These are phyloP conservation scores for Yponomeuta plumbellus DNA, from an alignment of 2,888 invertebrate species.

Conservation along the genomic window DNA sequence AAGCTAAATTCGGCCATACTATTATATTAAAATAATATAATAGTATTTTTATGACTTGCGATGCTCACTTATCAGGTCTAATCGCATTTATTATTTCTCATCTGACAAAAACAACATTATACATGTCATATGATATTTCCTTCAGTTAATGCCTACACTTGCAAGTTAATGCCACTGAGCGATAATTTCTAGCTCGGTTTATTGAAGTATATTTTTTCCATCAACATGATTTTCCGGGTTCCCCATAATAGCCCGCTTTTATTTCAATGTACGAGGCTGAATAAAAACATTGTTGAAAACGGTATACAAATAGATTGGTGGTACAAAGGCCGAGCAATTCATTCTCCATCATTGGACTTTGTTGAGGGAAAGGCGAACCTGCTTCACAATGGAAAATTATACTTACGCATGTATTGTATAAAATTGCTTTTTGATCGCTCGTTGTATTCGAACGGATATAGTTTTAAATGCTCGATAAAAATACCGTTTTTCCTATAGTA, in stretches of 20 bases:
- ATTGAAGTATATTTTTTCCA: not conserved
- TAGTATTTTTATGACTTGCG: too few species aligned
- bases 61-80: too few species aligned
- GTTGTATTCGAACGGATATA: not conserved
- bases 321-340: not conserved
- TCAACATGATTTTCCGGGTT: not conserved
- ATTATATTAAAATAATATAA: too few species aligned
- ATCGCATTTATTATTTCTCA: too few species aligned
- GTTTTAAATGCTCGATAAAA: not conserved
- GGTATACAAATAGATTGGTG: not conserved
- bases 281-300: not conserved
- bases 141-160: too few species aligned
- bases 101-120: too few species aligned
- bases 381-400: not conserved
- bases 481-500: too few species aligned
- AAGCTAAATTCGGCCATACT: too few species aligned
- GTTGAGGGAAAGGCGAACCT: not conserved
- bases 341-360: constrained; percentile 3
- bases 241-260: not conserved
- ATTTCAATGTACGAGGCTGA: not conserved
- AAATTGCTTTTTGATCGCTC: not conserved
- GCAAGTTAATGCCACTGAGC: too few species aligned
- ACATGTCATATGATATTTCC: too few species aligned
- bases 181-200: too few species aligned
- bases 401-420: not conserved